Percentiles rank a stretch among this genome's conserved stretches.
Conservation (phyloP, 2,888 invertebrate species). For the Imbricaverruca yamaguchii region DNA sequence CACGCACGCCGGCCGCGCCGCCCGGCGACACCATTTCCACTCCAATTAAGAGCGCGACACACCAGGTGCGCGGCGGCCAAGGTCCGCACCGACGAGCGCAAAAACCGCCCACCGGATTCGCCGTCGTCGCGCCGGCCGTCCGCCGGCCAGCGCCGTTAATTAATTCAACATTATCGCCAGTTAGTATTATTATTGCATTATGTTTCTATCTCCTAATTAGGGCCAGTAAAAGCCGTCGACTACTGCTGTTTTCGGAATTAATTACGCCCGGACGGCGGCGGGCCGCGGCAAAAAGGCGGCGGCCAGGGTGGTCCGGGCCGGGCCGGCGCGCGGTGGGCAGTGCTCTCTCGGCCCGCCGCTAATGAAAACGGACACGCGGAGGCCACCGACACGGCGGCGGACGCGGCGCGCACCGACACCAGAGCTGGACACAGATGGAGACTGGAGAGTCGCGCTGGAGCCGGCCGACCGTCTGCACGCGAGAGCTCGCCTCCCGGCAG, state of each 20-base stretch:
- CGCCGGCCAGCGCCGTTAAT: neutral
- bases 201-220: slow-evolving; percentile 21
- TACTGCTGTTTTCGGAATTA: slow-evolving; percentile 19
- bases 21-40: neutral
- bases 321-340: neutral
- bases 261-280: slow-evolving; percentile 1
- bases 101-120: slow-evolving; percentile 4
- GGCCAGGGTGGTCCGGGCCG: slow-evolving; percentile 1
- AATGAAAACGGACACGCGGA: neutral
- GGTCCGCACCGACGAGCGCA: neutral
- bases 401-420: too few species aligned
- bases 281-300: neutral
- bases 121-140: neutral
- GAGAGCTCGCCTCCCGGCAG: too few species aligned
- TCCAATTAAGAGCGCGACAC: neutral
- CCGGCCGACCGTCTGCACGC: too few species aligned
- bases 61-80: neutral
- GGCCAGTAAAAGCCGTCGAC: slow-evolving; percentile 16
- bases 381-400: neutral
- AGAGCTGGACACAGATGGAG: too few species aligned
- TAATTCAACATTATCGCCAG: slow-evolving; percentile 20
- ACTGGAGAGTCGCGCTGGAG: too few species aligned
- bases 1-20: neutral
- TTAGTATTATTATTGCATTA: slow-evolving; percentile 21
- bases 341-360: neutral